Percentiles rank a stretch among this genome's conserved stretches.
phyloP scores from a whole-genome alignment of 2,113 vertebrate genomes.

The Cromileptes altivelis region DNA sequence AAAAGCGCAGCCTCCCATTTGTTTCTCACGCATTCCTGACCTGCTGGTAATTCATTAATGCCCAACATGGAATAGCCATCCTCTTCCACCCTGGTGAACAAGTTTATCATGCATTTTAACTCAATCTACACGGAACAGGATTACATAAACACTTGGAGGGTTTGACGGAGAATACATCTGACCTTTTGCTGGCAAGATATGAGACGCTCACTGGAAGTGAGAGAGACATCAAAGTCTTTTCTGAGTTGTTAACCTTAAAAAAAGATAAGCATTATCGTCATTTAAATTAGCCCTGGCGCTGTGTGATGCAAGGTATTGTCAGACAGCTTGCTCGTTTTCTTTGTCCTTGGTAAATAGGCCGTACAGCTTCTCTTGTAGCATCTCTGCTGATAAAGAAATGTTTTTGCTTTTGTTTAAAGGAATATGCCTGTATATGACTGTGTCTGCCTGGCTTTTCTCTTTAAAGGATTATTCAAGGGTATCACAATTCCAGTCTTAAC shows the following conservation, averaged over 20 bases:
- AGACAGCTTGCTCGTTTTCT: not conserved
- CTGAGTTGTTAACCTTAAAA: slow-evolving; percentile 1
- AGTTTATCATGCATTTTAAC: slow-evolving; percentile 32
- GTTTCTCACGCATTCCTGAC: slow-evolving; percentile 64
- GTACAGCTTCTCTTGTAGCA: not conserved
- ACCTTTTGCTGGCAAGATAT: slow-evolving; percentile 32
- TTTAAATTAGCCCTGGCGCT: not conserved
- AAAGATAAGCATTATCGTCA: not conserved
- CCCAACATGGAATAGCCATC: slow-evolving; percentile 21
- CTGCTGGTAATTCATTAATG: slow-evolving; percentile 60
- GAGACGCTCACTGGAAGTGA: slow-evolving; percentile 4
- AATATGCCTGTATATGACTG: not conserved
- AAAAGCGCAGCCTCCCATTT: slow-evolving; percentile 50
- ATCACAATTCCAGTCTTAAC: not conserved
- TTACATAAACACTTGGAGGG: slow-evolving; percentile 42
- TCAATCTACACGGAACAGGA: slow-evolving; percentile 15
- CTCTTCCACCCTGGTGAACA: slow-evolving; percentile 26
- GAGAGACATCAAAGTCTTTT: slow-evolving; percentile 12
- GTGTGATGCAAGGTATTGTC: not conserved
- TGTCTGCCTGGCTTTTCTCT: not conserved
- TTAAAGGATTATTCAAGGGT: not conserved
- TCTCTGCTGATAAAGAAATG: not conserved
- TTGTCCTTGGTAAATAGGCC: not conserved
- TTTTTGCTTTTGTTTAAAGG: slow-evolving; percentile 14
- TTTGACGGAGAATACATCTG: slow-evolving; percentile 27